Conservation (phyloP, 2,113 vertebrate genomes). For the Gymnogyps californianus region DNA sequence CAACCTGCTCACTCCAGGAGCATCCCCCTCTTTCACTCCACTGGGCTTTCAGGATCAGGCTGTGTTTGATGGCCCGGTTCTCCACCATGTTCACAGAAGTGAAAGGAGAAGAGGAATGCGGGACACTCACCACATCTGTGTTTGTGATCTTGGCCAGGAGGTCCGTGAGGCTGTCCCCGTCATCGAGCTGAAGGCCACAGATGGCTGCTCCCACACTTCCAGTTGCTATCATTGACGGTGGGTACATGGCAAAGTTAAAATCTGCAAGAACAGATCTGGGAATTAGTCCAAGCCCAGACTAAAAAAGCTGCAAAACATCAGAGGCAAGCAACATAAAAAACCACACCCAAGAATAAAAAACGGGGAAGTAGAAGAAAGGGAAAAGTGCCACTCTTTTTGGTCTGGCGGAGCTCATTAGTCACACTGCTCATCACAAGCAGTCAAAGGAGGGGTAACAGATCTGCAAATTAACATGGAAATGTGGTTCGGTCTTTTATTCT, state of each 20-base stretch:
- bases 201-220: constrained; percentile 93
- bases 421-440: constrained; percentile 53
- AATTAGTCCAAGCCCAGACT: constrained; percentile 57
- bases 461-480: constrained; percentile 68
- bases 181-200: constrained; percentile 89
- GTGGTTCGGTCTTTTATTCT: constrained; percentile 28
- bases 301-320: constrained; percentile 66
- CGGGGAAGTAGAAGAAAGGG: constrained; percentile 37
- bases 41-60: background rate
- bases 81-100: background rate
- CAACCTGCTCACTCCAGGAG: background rate
- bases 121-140: constrained; percentile 91
- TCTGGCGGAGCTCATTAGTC: constrained; percentile 51
- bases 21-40: fast-evolving
- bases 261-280: constrained; percentile 75
- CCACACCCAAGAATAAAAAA: constrained; percentile 58
- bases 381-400: constrained; percentile 55
- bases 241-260: constrained; percentile 94
- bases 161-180: constrained; percentile 83
- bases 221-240: constrained; percentile 95
- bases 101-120: constrained; percentile 11
- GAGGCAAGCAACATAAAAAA: constrained; percentile 53
- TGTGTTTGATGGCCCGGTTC: background rate
- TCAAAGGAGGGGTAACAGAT: constrained; percentile 59
- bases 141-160: constrained; percentile 95